Evolutionary conservation across 1,140 invertebrate genomes (phyloP), one percentile per base, ranked within the genome.

Genomic region (Belonocnema kinseyi): DNA sequence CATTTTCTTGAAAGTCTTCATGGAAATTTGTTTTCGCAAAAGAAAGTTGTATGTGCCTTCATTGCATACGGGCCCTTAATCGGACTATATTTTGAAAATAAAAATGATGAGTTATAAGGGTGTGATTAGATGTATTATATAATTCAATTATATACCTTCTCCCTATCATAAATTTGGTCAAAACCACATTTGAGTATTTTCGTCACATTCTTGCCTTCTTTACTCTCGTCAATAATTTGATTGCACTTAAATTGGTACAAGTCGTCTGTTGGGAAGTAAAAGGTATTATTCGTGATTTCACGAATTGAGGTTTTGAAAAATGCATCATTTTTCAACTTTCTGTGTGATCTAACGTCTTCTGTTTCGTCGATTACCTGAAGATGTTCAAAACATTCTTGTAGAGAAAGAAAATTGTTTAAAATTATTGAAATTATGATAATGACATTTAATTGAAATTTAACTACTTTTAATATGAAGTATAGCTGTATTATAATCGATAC

Each of bases 251-350:
- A 78, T 54, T 73, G 71, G 13, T 79, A 33, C 17, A 77, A 75
- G 53, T 79, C 78, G 6, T 40, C 52, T 26, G 56, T 12, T 8
- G 94, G 95, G 84, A 95, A 95, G 85, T 93, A 95, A 71, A 94
- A 90, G 56, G 86, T 82, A 54, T 88, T 90, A 53, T 91, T 90
- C 0, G 93, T 93, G 16, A 95, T 79, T 82, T 91, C 92, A 5
- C 93, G 90, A 12, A 94, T 89, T 0, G 93, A 92, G 0, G 92
- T 93, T 66, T 92, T 92, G 77, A 93, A 95, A 75, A 91, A 89
- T 8, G 92, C 92, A 79, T 94, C 92, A 80, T 94, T 94, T 19
- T 86, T 92, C 75, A 95, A 84, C 46, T 91, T 91, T 77, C 93
- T 88, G 17, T 92, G 87, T 66, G 93, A 93, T 73, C 90, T 92